Evolutionary conservation across 2,797 vertebrate species (phyloP).

Genomic region (Threskiornis aethiopicus): DNA sequence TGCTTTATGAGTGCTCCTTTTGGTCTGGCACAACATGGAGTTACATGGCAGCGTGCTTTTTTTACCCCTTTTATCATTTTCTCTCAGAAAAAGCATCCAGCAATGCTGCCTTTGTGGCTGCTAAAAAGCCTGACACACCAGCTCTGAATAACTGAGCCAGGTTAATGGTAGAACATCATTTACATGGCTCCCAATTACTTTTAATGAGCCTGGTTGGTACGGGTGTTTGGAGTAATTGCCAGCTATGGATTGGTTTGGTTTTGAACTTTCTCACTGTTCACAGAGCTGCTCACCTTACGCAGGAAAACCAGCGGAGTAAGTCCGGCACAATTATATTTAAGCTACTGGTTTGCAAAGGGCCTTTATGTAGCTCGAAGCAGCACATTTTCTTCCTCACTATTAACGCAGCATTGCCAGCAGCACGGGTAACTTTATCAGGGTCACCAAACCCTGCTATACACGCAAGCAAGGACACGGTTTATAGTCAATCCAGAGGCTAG

Average conservation of each 20-base stretch:
- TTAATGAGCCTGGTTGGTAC: not conserved
- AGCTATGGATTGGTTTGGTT: not conserved
- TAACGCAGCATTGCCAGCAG: not conserved
- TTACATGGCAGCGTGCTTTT: not conserved
- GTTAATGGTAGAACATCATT: not conserved
- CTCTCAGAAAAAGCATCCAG: not conserved
- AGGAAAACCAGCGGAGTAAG: not conserved
- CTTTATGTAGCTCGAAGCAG: not conserved
- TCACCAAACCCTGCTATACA: not conserved
- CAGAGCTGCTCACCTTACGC: not conserved
- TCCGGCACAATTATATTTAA: not conserved
- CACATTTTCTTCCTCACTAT: not conserved
- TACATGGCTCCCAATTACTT: not conserved
- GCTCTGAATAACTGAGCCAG: constrained; percentile 5
- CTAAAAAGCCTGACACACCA: not conserved
- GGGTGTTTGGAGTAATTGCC: not conserved
- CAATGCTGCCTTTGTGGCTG: not conserved
- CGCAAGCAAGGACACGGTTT: not conserved
- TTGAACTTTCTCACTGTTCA: not conserved
- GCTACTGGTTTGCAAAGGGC: not conserved
- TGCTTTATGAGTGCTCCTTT: not conserved
- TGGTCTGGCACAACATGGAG: not conserved
- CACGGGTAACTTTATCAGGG: not conserved
- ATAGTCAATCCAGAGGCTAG: not conserved
- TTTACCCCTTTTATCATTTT: not conserved